Evolutionary conservation across 2,113 vertebrate species (phyloP), one percentile per base, ranked within the genome.

Genomic region (Natator depressus): DNA sequence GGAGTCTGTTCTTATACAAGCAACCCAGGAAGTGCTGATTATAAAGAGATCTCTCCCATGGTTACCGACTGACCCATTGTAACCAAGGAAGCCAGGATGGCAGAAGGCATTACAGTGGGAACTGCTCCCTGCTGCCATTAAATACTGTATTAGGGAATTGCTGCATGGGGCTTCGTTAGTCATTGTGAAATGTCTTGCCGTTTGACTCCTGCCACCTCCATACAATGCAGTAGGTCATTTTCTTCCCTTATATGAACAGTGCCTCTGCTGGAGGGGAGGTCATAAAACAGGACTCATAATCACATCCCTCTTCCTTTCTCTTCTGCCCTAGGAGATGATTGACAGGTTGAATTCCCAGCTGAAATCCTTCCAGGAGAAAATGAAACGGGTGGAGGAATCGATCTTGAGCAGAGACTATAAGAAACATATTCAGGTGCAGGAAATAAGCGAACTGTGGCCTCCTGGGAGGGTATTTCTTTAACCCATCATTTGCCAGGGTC

Each of bases 331-430:
- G 99, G 98, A 93, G 9, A 97, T 89, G 1, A 98, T 99, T 72
- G 92, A 98, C 31, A 84, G 51, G 2, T 96, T 99, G 94, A 98
- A 88, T 4, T 96, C 97, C 4, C 98, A 99, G 82, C 96, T 99
- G 87, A 98, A 98, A 88, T 92, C 97, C 88, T 99, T 98, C 93
- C 98, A 98, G 55, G 96, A 99, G 80, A 98, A 99, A 97, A 99
- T 99, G 98, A 99, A 96, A 72, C 92, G 98, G 81, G 99, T 98
- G 4, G 97, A 99, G 12, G 98, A 99, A 50, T 99, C 99, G 0
- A 98, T 98, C 2, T 96, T 99, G 91, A 99, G 98, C 89, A 98
- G 97, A 89, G 98, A 99, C 97, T 99, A 99, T 85, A 98, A 98
- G 95, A 98, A 99, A 42, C 99, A 99, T 53, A 98, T 99, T 10